Evolutionary conservation across 2,113 vertebrate species (phyloP), one percentile per base, ranked within the genome.

Genomic region (Mirounga angustirostris): DNA sequence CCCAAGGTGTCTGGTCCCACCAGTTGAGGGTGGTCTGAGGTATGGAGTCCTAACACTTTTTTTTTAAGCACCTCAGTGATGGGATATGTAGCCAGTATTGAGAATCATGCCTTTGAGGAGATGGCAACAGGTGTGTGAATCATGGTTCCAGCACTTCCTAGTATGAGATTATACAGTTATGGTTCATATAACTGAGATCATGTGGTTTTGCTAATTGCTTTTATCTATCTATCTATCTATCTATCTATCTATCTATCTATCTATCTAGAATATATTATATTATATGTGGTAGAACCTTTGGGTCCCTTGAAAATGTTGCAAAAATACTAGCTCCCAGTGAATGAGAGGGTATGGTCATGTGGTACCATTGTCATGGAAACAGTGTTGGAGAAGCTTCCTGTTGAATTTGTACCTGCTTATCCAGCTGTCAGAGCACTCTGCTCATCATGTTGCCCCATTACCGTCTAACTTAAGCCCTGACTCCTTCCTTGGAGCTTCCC

Each of bases 371-470:
- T 58, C 36, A 4, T 93, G n/a, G n/a, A 50, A 40, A 10, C 12
- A 2, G 3, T 36, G 54, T 36, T 59, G n/a, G 58, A 3, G 43
- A 74, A 43, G 15, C 76, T 43, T n/a, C 28, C 5, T 11, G 61
- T 63, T 22, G 69, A 24, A 11, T 67, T 2, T 6, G 2, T n/a
- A 13, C 36, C 33, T 18, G 33, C 19, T 40, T 18, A 40, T 13
- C 46, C 5, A 14, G 28, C 63, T 22, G 9, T 50, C n/a, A 6
- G 26, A 91, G 61, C 21, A 9, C 4, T 30, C 50, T 0, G 16
- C 56, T 67, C n/a, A 4, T 40, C 50, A 15, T 4, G 0, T 0
- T 3, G 0, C 24, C 52, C 50, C 2, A 0, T 11, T 4, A 6
- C 26, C 28, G 54, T 24, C 87, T 28, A 24, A 58, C 15, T 36